Percentiles rank a stretch among this genome's conserved stretches.
Conservation (phyloP, 2,888 invertebrate species). For the Rhorus exstirpatorius region DNA sequence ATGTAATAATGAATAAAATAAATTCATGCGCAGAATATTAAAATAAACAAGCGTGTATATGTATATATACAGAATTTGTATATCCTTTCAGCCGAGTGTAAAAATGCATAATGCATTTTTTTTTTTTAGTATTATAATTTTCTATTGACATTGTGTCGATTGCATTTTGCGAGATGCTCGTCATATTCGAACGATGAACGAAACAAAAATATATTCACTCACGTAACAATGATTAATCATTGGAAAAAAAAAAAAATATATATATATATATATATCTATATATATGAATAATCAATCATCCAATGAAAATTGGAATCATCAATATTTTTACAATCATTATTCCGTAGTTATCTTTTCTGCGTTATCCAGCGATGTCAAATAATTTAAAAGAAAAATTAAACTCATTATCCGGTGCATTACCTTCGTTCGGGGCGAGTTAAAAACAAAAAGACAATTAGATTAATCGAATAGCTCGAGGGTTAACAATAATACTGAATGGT, state of each 20-base stretch:
- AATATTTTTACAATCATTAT: conserved; percentile 2
- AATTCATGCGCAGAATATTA: conserved; percentile 43
- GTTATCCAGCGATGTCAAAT: conserved; percentile 8
- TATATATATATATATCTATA: no score
- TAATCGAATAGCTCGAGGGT: background rate
- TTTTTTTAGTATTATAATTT: conserved; percentile 17
- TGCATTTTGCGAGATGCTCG: background rate
- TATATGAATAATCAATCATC: background rate
- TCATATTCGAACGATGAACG: background rate
- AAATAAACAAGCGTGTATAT: conserved; percentile 12
- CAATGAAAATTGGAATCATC: background rate
- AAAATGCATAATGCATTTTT: conserved; percentile 15
- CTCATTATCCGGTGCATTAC: background rate
- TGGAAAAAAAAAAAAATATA: background rate
- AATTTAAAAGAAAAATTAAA: conserved; percentile 10
- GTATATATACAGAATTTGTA: conserved; percentile 28
- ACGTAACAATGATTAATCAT: background rate
- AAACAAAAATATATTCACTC: background rate
- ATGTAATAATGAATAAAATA: conserved; percentile 37
- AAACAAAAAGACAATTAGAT: background rate
- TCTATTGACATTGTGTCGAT: background rate
- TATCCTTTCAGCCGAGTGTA: conserved; percentile 11
- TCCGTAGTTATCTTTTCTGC: background rate
- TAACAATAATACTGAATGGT: conserved; percentile 66
- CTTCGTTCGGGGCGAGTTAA: conserved; percentile 9